phyloP scores from a whole-genome alignment of 2,888 invertebrate genomes.

The Drosophila fulvimacula region DNA sequence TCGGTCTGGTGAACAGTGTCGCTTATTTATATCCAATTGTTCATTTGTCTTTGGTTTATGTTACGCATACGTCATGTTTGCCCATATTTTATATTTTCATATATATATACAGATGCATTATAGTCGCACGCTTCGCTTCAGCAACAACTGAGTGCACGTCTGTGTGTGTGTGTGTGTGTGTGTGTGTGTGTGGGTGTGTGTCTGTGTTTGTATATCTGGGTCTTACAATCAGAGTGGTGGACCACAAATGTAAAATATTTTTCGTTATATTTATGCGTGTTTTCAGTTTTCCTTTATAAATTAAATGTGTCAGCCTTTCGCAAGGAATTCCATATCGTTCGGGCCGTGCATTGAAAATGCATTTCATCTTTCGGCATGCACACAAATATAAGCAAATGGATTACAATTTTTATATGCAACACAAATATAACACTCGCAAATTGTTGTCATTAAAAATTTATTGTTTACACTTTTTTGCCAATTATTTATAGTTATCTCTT shows the following conservation, averaged over 20 bases:
- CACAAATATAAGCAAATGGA: conserved; percentile 12
- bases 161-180: conserved; percentile 22
- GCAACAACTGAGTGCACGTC: conserved; percentile 8
- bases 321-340: conserved; percentile 29
- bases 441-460: background rate
- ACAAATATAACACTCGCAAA: background rate
- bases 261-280: conserved; percentile 71
- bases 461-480: background rate
- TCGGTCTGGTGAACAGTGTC: conserved; percentile 44
- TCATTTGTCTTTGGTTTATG: conserved; percentile 80
- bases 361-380: conserved; percentile 16
- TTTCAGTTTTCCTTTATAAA: conserved; percentile 64
- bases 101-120: conserved; percentile 54
- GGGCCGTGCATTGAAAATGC: conserved; percentile 32
- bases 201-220: conserved; percentile 22
- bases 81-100: conserved; percentile 75
- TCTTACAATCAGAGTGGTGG: conserved; percentile 58
- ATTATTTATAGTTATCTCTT: conserved; percentile 9
- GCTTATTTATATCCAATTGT: conserved; percentile 81
- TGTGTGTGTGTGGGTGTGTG: conserved; percentile 12
- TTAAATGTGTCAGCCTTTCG: conserved; percentile 59
- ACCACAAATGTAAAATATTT: conserved; percentile 75
- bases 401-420: conserved; percentile 4
- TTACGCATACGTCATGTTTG: conserved; percentile 81
- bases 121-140: conserved; percentile 19